phyloP scores from a whole-genome alignment of 2,888 invertebrate species.

The Aphidius colemani region DNA sequence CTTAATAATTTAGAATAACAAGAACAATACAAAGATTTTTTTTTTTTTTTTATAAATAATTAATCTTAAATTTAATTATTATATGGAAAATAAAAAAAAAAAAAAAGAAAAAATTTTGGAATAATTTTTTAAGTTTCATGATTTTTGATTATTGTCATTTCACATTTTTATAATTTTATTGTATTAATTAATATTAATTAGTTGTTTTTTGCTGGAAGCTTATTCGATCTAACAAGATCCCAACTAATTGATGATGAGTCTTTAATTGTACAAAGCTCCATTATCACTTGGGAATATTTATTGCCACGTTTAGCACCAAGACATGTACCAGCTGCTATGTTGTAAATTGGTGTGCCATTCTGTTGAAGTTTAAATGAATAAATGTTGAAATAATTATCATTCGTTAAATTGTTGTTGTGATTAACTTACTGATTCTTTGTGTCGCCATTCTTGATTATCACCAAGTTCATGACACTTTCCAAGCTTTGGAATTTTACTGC shows the following conservation, averaged over 20 bases:
- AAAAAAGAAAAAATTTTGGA: no score
- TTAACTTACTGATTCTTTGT: slow-evolving; percentile 70
- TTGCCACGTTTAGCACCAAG: slow-evolving; percentile 65
- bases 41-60: no score
- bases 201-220: slow-evolving; percentile 14
- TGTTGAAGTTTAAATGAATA: slow-evolving; percentile 56
- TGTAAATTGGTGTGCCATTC: slow-evolving; percentile 79
- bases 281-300: slow-evolving; percentile 62
- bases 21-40: no score
- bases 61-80: no score
- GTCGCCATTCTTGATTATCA: slow-evolving; percentile 91
- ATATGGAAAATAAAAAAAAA: no score
- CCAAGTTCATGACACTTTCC: slow-evolving; percentile 93
- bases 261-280: slow-evolving; percentile 68
- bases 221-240: slow-evolving; percentile 61
- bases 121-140: no score
- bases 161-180: no score
- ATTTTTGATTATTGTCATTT: no score
- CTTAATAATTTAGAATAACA: no score
- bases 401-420: neutral
- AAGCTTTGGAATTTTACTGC: slow-evolving; percentile 69
- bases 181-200: neutral
- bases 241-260: slow-evolving; percentile 61
- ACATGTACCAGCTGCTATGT: slow-evolving; percentile 85
- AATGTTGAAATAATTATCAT: neutral